Evolutionary conservation across 2,888 invertebrate species (phyloP).

Genomic region (Hyposoter didymator): DNA sequence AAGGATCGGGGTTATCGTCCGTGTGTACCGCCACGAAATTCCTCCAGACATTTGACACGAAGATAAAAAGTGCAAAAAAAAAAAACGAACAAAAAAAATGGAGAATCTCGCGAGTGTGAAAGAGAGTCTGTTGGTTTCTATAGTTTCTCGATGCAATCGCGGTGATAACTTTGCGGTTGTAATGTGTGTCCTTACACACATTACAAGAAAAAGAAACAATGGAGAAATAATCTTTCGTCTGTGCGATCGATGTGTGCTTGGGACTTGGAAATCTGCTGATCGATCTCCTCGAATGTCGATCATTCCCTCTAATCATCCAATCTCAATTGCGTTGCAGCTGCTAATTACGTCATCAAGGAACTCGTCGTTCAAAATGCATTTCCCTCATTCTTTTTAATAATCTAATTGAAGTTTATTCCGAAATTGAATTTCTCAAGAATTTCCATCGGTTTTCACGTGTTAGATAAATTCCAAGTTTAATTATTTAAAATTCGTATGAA

Average conservation of each 20-base stretch:
- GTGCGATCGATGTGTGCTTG: background rate
- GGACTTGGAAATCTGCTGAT: background rate
- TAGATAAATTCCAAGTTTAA: too few species aligned
- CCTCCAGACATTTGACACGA: slow-evolving; percentile 31
- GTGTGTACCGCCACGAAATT: slow-evolving; percentile 28
- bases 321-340: slow-evolving; percentile 23
- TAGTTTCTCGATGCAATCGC: background rate
- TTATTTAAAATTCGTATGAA: too few species aligned
- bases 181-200: too few species aligned
- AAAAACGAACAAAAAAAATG: slow-evolving; percentile 33
- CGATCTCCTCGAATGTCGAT: slow-evolving; percentile 32
- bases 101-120: slow-evolving; percentile 20
- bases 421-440: too few species aligned
- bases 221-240: background rate
- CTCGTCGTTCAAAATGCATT: background rate
- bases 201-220: background rate
- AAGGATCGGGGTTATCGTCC: slow-evolving; percentile 55
- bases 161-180: background rate
- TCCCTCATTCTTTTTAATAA: background rate
- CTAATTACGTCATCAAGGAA: slow-evolving; percentile 20
- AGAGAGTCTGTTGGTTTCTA: background rate
- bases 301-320: slow-evolving; percentile 14
- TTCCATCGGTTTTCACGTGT: too few species aligned
- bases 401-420: too few species aligned
- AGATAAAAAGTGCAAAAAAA: slow-evolving; percentile 25